Base-by-base conservation (phyloP, 2,797 vertebrate genomes). In the Hypotaenidia okinawae region DNA sequence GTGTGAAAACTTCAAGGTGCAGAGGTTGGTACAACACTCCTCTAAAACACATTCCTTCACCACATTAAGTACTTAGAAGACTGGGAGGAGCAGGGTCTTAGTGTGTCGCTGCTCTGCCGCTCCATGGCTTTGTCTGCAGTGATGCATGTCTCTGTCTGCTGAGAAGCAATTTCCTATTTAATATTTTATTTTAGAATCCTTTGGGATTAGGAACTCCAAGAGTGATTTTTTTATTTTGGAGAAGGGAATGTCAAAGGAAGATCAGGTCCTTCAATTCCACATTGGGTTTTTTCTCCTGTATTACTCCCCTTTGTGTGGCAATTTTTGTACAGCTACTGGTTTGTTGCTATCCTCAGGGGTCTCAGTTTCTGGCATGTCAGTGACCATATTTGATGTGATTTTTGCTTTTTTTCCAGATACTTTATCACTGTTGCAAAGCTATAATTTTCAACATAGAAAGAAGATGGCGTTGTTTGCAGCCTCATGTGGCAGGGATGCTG, bases 181-280 rank as follows among this genome's bases (percentile, higher is more conserved):
- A 35, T 88, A 41, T 87, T 91, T 78, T 52, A 76, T 73, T 89
- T 82, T 43, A 66, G 8, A 39, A 23, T 35, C 14, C 62, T 84
- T 90, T 74, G 51, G 35, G 30, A 58, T 39, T 1, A 0, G 39
- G 25, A 90, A 52, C 13, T 11, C 23, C 16, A 4, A 21, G 18
- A 76, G 19, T 37, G 52, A 67, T 43, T 37, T 37, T 79, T 86
- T 79, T 49, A 4, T 69, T 87, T 84, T 41, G 28, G 32, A 67
- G 67, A 89, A 85, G 32, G 25, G 68, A 76, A 35, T 21, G 6
- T 39, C 57, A 18, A 30, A 30, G 51, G 25, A 73, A 33, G 55
- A 63, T 6, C 22, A 4, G 8, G 19, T 49, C 19, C 51, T 73
- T 43, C 58, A 51, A 28, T 59, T 76, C 15, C 37, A 47, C 47